Evolutionary conservation across 2,797 vertebrate species (phyloP).

Genomic region (Epinephelus malabaricus): DNA sequence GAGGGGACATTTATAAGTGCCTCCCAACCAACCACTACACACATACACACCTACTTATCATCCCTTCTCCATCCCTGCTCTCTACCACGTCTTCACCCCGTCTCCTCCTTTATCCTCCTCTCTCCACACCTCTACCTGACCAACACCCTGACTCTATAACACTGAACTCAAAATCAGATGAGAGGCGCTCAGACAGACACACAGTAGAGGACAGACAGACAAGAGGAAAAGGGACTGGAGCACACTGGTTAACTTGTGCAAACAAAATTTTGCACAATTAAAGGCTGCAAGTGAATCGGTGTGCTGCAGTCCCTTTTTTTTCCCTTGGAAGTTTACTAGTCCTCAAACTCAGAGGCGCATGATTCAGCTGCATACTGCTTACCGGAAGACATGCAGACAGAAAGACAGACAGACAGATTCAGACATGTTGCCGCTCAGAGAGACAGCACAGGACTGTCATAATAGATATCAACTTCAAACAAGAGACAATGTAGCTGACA

Average conservation of each 20-base stretch:
- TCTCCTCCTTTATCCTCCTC: conserved; percentile 9
- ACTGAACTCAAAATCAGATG: conserved; percentile 36
- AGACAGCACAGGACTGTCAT: conserved; percentile 22
- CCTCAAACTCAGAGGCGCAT: not conserved
- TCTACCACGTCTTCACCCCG: not conserved
- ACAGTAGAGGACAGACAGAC: not conserved
- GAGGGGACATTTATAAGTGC: conserved; percentile 38
- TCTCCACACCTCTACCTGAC: conserved; percentile 25
- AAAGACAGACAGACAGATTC: conserved; percentile 22
- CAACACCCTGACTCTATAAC: conserved; percentile 37
- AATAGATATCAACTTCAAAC: conserved; percentile 37
- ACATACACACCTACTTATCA: conserved; percentile 34
- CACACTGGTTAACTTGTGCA: not conserved
- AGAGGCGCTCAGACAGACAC: conserved; percentile 12
- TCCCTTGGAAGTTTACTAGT: not conserved
- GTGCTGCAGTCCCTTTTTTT: not conserved
- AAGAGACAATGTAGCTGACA: conserved; percentile 43
- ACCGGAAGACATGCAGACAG: not conserved
- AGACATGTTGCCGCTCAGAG: conserved; percentile 26
- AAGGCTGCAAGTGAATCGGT: not conserved
- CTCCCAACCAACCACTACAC: conserved; percentile 30
- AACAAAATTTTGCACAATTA: not conserved
- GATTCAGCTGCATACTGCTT: not conserved
- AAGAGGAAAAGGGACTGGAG: not conserved
- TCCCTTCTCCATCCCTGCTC: conserved; percentile 20